These are phyloP conservation scores for Tortricodes alternella DNA, from an alignment of 2,888 invertebrate species.

Conservation along the genomic window DNA sequence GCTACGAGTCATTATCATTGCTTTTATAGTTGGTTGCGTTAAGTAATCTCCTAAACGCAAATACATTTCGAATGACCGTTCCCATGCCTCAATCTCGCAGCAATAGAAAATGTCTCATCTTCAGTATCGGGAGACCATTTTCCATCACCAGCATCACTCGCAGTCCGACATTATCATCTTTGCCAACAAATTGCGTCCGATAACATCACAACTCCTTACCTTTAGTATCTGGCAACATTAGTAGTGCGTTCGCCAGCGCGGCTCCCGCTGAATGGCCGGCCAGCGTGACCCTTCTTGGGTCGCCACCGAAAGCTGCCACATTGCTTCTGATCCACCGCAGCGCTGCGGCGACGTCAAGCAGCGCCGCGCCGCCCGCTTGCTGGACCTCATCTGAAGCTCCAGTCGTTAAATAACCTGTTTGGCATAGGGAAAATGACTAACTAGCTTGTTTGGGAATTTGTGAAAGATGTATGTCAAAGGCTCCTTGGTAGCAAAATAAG, in stretches of 20 bases:
- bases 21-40: too few relatives aligned
- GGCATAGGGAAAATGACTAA: neutral
- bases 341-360: slow-evolving; percentile 92
- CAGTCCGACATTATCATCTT: too few relatives aligned
- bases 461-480: too few relatives aligned
- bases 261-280: slow-evolving; percentile 95
- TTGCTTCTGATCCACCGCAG: slow-evolving; percentile 92
- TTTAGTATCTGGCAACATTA: slow-evolving; percentile 90
- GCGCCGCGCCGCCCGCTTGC: slow-evolving; percentile 64
- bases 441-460: neutral
- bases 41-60: too few relatives aligned
- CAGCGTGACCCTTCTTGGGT: slow-evolving; percentile 90
- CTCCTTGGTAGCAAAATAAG: neutral
- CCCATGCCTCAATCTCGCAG: too few relatives aligned
- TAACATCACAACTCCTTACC: slow-evolving; percentile 69
- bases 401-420: slow-evolving; percentile 65
- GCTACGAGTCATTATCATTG: too few relatives aligned
- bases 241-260: slow-evolving; percentile 91
- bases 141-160: too few relatives aligned
- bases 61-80: too few relatives aligned
- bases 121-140: too few relatives aligned
- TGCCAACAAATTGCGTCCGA: neutral
- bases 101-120: too few relatives aligned
- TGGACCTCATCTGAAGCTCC: slow-evolving; percentile 55
- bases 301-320: slow-evolving; percentile 94